Evolutionary conservation across 2,113 vertebrate genomes (phyloP), one percentile per base, ranked within the genome.

Genomic region (Cebidichthys violaceus): DNA sequence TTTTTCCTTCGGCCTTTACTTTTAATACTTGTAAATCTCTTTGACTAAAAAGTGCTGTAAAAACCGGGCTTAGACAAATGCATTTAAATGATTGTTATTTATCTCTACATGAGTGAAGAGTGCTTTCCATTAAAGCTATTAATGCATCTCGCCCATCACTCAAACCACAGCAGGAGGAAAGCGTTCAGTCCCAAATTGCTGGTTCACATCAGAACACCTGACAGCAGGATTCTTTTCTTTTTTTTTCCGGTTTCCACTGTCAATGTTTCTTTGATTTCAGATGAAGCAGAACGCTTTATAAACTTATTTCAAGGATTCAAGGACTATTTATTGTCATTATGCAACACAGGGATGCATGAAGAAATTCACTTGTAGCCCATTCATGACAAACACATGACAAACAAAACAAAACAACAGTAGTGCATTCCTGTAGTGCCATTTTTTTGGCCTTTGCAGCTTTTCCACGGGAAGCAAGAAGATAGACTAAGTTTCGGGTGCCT

Each of bases 71-170:
- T 0, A 11, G 27, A 84, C 17, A 62, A 79, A 62, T 37, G 4
- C 37, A 33, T 75, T 75, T 68, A 37, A 60, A 47, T 29, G 9
- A 65, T 39, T 41, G 22, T 79, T 75, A 66, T 82, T 72, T 66
- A 74, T 35, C 75, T 70, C 61, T 18, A 9, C 18, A 29, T 78
- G 55, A 27, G 69, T 17, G 14, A 68, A 24, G 11, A 31, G 35
- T 10, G 37, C 9, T 78, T 82, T 70, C 55, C 75, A 75, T 86
- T 82, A 66, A 69, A 70, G 64, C 55, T 55, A 22, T 77, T 62
- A 69, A 50, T 57, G 70, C 66, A 35, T 50, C 39, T 52, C 14
- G 1, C 1, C 75, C 52, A 10, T 75, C 76, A 24, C 33, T 83
- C 80, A 68, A 4, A 70, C 13, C 80, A 33, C 33, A 76, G 76